These are phyloP conservation scores for Neodontobutis hainanensis DNA, from an alignment of 2,113 vertebrate genomes.

Conservation along the genomic window DNA sequence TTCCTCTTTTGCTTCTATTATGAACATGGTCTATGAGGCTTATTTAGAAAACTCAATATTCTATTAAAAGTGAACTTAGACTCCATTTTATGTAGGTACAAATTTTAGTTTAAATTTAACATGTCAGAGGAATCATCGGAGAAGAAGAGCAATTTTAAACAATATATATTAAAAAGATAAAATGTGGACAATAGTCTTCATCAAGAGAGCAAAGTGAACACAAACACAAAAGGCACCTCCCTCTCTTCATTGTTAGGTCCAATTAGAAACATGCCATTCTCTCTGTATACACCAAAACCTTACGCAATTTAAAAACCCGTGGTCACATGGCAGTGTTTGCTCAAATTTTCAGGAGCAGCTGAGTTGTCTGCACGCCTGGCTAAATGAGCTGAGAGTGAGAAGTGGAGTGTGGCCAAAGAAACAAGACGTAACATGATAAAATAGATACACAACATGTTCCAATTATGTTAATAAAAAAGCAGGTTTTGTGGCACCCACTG, in stretches of 20 bases:
- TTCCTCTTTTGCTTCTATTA: no score
- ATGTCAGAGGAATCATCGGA: no score
- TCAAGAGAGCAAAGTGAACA: slow-evolving; percentile 6
- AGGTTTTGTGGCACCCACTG: no score
- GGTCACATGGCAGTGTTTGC: slow-evolving; percentile 65
- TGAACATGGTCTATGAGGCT: no score
- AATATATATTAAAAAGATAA: slow-evolving; percentile 1
- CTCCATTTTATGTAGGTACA: no score
- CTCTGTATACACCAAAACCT: slow-evolving; percentile 25
- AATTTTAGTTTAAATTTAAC: no score
- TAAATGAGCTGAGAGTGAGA: slow-evolving; percentile 41
- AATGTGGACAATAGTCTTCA: slow-evolving; percentile 1
- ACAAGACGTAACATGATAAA: slow-evolving; percentile 1
- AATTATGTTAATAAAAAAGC: no score
- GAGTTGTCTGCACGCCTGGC: slow-evolving; percentile 25
- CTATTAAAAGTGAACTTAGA: no score
- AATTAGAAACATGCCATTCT: slow-evolving; percentile 68
- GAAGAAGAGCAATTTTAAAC: no score
- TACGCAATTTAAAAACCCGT: slow-evolving; percentile 65
- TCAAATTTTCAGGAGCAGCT: slow-evolving; percentile 60
- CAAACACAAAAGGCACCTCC: slow-evolving; percentile 11
- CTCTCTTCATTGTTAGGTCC: slow-evolving; percentile 62
- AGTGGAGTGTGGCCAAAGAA: slow-evolving; percentile 25
- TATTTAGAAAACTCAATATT: no score
- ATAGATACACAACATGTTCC: no score